These are phyloP conservation scores for Neodiprion fabricii DNA, from an alignment of 1,140 invertebrate species.

Conservation along the genomic window DNA sequence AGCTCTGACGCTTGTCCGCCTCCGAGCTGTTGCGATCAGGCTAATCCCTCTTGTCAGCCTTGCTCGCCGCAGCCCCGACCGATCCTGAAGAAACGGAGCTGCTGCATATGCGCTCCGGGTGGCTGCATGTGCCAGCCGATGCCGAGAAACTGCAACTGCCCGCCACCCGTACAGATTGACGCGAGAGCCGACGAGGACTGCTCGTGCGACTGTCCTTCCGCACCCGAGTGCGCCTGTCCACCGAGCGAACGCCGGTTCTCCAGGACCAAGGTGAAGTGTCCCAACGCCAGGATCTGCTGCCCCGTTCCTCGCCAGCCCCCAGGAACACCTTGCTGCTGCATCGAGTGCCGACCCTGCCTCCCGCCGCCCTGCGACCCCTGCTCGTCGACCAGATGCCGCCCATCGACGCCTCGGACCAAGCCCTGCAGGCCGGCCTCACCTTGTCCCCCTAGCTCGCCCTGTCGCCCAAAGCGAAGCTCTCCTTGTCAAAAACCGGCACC, in stretches of 20 bases:
- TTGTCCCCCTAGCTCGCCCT: conserved; percentile 16
- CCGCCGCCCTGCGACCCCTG: conserved; percentile 32
- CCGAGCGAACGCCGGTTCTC: conserved; percentile 42
- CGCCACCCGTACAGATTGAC: conserved; percentile 40
- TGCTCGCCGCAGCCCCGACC: conserved; percentile 26
- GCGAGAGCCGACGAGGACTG: conserved; percentile 36
- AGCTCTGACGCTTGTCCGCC: conserved; percentile 9
- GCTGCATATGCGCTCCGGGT: conserved; percentile 22
- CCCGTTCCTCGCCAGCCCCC: conserved; percentile 24
- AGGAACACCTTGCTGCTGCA: conserved; percentile 25
- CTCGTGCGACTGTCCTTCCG: conserved; percentile 37
- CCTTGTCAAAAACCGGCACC: conserved; percentile 21
- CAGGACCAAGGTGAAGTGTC: conserved; percentile 31
- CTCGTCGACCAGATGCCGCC: conserved; percentile 26
- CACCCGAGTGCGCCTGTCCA: conserved; percentile 42
- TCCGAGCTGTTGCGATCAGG: not conserved
- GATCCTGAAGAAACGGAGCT: conserved; percentile 34
- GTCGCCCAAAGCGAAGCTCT: conserved; percentile 21
- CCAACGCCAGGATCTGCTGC: conserved; percentile 35
- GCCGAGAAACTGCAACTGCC: conserved; percentile 42
- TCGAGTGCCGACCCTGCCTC: conserved; percentile 21
- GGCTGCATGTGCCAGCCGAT: conserved; percentile 42
- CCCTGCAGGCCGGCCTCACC: not conserved
- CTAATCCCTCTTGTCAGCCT: conserved; percentile 23
- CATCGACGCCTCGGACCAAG: conserved; percentile 1